A percentile compares a stretch with the other conserved stretches of the same genome.
Conservation (phyloP, 2,797 vertebrate genomes). For the Allenopithecus nigroviridis region DNA sequence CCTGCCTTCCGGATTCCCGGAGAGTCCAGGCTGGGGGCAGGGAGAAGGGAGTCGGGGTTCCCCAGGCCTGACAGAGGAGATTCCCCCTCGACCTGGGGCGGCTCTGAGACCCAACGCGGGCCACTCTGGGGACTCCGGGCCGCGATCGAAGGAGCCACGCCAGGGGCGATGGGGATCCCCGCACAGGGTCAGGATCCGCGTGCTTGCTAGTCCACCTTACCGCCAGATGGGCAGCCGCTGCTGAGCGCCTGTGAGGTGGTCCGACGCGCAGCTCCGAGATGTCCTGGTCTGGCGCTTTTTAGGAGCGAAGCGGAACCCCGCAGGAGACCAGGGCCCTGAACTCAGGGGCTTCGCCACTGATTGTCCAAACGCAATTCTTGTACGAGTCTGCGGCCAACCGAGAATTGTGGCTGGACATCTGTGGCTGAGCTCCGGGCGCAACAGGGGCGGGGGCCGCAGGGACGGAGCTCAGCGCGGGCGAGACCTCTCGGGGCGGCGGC, state of each 20-base stretch:
- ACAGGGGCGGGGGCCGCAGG: constrained; percentile 47
- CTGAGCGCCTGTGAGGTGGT: constrained; percentile 44
- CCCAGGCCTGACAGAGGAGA: constrained; percentile 56
- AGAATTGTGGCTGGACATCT: constrained; percentile 99
- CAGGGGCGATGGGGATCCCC: constrained; percentile 44
- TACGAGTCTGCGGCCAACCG: constrained; percentile 93
- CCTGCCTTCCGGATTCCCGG: constrained; percentile 53
- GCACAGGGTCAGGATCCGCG: constrained; percentile 44
- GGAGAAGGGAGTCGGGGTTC: constrained; percentile 64
- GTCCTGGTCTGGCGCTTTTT: constrained; percentile 31
- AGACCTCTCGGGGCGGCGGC: constrained; percentile 24
- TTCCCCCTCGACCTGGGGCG: constrained; percentile 40
- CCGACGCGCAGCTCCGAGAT: constrained; percentile 44
- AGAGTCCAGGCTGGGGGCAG: constrained; percentile 58
- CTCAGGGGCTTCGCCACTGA: constrained; percentile 92
- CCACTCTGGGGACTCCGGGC: constrained; percentile 55
- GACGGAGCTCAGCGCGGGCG: background rate
- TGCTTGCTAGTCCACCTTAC: constrained; percentile 64
- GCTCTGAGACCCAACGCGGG: constrained; percentile 15
- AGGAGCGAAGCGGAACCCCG: constrained; percentile 62
- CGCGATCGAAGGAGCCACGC: constrained; percentile 34
- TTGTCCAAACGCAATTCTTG: constrained; percentile 99
- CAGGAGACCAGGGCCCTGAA: constrained; percentile 61
- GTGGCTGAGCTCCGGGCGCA: constrained; percentile 90
- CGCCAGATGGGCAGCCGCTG: constrained; percentile 45